These are phyloP conservation scores for Batillaria attramentaria DNA, from an alignment of 1,140 invertebrate species.

Conservation along the genomic window DNA sequence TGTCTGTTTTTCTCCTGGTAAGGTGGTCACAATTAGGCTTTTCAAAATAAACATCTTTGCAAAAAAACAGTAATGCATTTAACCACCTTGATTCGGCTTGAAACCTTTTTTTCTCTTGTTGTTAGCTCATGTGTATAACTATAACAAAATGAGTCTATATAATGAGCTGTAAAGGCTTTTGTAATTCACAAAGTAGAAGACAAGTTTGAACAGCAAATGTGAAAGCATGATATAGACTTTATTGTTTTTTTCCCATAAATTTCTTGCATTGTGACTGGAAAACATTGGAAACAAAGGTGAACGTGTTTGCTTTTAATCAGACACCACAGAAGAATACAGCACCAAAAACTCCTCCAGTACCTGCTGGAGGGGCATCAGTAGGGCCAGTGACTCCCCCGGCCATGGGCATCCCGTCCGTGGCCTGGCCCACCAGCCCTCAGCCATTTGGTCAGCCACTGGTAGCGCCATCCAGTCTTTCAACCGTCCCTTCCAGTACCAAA, in stretches of 20 bases:
- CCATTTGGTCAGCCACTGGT: background rate
- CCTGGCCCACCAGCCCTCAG: background rate
- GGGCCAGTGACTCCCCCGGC: background rate
- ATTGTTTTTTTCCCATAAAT: background rate
- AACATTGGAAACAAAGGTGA: background rate
- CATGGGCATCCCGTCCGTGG: background rate
- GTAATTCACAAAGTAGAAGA: no score
- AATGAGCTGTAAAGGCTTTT: no score
- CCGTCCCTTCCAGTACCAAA: background rate
- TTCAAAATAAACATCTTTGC: no score
- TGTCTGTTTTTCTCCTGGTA: background rate
- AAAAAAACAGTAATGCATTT: no score
- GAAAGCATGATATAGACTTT: background rate
- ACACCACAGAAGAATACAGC: slow-evolving; percentile 14
- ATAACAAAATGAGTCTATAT: no score
- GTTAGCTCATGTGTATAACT: no score
- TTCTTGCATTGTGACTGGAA: background rate
- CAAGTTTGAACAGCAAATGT: no score
- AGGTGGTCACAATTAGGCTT: slow-evolving; percentile 48
- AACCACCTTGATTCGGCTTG: no score
- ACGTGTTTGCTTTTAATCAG: background rate
- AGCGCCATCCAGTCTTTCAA: background rate
- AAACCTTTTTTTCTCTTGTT: no score
- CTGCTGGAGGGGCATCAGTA: no score
- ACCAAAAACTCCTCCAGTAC: background rate